Percentiles rank a stretch among this genome's conserved stretches.
Conservation (phyloP, 1,140 invertebrate species). For the Ceratosolen solmsi region DNA sequence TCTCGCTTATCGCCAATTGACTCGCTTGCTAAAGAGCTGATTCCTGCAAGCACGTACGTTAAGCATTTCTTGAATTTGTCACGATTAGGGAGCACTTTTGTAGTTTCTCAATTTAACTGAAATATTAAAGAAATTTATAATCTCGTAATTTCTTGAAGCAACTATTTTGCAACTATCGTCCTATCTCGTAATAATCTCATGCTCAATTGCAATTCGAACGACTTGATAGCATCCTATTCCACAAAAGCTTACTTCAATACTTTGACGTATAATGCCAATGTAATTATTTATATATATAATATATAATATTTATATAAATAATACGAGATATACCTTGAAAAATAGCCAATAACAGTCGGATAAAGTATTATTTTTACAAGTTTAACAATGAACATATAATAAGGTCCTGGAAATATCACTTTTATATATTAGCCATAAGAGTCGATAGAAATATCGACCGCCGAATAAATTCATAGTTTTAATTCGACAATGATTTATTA, state of each 20-base stretch:
- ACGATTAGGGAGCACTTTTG: conserved; percentile 31
- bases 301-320: neutral
- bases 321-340: neutral
- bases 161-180: neutral
- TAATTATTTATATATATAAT: too few relatives aligned
- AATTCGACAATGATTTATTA: neutral
- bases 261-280: too few relatives aligned
- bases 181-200: neutral
- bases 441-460: neutral
- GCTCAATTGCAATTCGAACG: neutral
- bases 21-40: conserved; percentile 25
- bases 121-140: neutral
- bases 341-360: neutral
- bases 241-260: neutral
- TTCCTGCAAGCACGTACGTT: neutral
- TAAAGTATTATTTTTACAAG: neutral
- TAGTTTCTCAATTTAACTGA: conserved; percentile 24
- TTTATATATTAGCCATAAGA: neutral
- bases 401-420: neutral
- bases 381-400: neutral
- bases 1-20: conserved; percentile 23
- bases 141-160: neutral
- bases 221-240: too few relatives aligned
- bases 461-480: neutral
- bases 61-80: conserved; percentile 41